Conservation (phyloP, 64 coral and sea anemone species). For the Catalaphyllia jardinei region DNA sequence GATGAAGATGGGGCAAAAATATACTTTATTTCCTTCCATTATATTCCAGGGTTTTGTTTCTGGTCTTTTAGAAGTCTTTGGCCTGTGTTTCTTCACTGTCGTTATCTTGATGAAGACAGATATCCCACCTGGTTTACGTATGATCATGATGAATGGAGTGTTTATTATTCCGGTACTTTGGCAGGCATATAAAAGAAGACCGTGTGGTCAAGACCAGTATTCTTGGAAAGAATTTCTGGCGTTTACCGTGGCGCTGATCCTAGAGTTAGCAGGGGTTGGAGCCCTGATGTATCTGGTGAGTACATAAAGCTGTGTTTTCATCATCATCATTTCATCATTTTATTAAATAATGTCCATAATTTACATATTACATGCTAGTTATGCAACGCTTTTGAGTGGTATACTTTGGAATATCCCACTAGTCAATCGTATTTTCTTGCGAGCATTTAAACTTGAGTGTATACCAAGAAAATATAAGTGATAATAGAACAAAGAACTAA, state of each 20-base stretch:
- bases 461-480: too few species aligned
- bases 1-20: too few species aligned
- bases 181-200: conserved; percentile 16
- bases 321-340: too few species aligned
- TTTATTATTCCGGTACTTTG: conserved; percentile 53
- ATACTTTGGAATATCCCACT: too few species aligned
- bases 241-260: not conserved
- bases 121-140: conserved; percentile 6
- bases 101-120: conserved; percentile 1
- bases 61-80: conserved; percentile 59
- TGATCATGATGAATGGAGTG: conserved; percentile 55
- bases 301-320: too few species aligned
- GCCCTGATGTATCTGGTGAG: conserved; percentile 29
- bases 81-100: conserved; percentile 53
- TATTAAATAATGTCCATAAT: too few species aligned
- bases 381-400: too few species aligned
- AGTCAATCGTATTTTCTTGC: too few species aligned
- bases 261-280: conserved; percentile 33
- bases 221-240: not conserved
- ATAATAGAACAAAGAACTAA: too few species aligned
- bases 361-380: too few species aligned
- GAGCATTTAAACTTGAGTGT: too few species aligned
- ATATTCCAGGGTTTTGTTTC: conserved; percentile 36
- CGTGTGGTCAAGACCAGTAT: not conserved
- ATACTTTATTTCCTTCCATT: not conserved